phyloP scores from a whole-genome alignment of 2,888 invertebrate species.

The Abrostola tripartita region DNA sequence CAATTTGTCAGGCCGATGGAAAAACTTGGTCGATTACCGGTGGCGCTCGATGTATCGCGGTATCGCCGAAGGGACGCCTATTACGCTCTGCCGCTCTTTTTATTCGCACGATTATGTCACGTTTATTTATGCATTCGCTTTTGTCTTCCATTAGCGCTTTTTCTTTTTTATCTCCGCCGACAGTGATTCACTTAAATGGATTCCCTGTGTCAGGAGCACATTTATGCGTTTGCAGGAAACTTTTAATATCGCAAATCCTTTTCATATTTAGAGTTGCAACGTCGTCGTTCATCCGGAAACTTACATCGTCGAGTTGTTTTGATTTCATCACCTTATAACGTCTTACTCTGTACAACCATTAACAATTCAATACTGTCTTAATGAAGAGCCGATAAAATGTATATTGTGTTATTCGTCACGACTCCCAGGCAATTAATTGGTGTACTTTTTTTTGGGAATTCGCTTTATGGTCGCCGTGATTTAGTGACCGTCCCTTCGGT shows the following conservation, averaged over 20 bases:
- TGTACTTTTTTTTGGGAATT: constrained; percentile 76
- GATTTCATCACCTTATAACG: constrained; percentile 82
- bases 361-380: constrained; percentile 85
- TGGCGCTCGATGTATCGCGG: constrained; percentile 70
- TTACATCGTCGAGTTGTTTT: constrained; percentile 75
- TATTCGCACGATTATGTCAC: constrained; percentile 81
- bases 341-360: constrained; percentile 79
- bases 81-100: constrained; percentile 72
- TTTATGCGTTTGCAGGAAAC: constrained; percentile 66
- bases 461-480: constrained; percentile 79
- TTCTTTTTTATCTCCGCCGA: constrained; percentile 72
- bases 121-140: constrained; percentile 85
- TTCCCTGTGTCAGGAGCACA: constrained; percentile 64
- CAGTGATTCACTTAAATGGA: constrained; percentile 77
- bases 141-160: constrained; percentile 84
- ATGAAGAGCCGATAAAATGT: constrained; percentile 86
- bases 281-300: constrained; percentile 73
- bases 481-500: constrained; percentile 74
- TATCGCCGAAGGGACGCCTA: constrained; percentile 66
- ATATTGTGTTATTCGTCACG: constrained; percentile 83
- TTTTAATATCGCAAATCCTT: constrained; percentile 65
- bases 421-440: constrained; percentile 81
- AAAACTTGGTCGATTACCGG: constrained; percentile 86
- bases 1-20: constrained; percentile 87
- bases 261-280: constrained; percentile 66